These are phyloP conservation scores for Eugnorisma glareosa DNA, from an alignment of 2,888 invertebrate genomes.

Conservation along the genomic window DNA sequence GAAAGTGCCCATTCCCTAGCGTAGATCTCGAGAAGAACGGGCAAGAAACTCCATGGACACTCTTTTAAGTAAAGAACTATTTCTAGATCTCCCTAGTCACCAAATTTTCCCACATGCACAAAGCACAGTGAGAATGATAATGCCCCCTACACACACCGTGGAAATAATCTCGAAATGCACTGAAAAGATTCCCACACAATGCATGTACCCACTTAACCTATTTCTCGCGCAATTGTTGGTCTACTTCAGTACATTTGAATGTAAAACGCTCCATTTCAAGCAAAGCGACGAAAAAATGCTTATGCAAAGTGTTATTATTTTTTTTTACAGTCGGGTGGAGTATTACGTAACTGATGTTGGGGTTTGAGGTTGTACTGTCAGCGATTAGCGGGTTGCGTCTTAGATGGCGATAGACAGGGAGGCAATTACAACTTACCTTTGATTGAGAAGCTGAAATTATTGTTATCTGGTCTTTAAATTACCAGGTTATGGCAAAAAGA, in stretches of 20 bases:
- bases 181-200: constrained; percentile 65
- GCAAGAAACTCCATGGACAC: too few species aligned
- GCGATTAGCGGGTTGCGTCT: constrained; percentile 64
- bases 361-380: constrained; percentile 61
- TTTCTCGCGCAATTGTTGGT: constrained; percentile 73
- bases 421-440: too few species aligned
- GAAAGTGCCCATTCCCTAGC: too few species aligned
- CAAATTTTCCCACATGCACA: background rate
- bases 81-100: background rate
- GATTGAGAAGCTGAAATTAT: too few species aligned
- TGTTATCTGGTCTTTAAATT: too few species aligned
- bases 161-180: constrained; percentile 48
- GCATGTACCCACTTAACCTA: constrained; percentile 75
- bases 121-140: constrained; percentile 6
- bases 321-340: constrained; percentile 74
- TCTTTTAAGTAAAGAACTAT: background rate
- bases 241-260: constrained; percentile 78
- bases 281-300: constrained; percentile 84
- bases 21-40: too few species aligned
- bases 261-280: constrained; percentile 77
- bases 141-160: constrained; percentile 3
- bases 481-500: too few species aligned
- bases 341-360: constrained; percentile 75
- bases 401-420: background rate
- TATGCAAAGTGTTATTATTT: constrained; percentile 90